Percentiles rank a stretch among this genome's conserved stretches.
Evolutionary conservation across 2,888 invertebrate species (phyloP).

Genomic region (Punctoribates punctum): DNA sequence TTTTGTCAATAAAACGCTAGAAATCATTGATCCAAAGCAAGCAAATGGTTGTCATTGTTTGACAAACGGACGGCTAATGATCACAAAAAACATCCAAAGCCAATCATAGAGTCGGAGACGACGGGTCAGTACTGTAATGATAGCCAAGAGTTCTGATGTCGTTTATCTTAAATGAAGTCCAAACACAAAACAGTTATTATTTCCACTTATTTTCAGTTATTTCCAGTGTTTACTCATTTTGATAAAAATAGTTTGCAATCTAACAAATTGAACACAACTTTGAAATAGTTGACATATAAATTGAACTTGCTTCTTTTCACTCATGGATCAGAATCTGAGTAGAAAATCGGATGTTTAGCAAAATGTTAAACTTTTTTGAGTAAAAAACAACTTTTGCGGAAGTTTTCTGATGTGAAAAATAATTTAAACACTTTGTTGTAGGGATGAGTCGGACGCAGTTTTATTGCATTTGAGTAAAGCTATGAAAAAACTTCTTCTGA

Average conservation of each 20-base stretch:
- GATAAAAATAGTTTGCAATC: too few relatives aligned
- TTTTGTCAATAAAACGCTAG: not conserved
- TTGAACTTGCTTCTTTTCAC: too few relatives aligned
- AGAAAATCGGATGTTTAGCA: not conserved
- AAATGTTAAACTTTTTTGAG: not conserved
- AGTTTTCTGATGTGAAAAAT: not conserved
- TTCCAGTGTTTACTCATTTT: too few relatives aligned
- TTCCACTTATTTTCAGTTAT: not conserved
- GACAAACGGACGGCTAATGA: slow-evolving; percentile 32
- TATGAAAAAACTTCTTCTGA: not conserved
- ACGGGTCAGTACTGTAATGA: slow-evolving; percentile 8
- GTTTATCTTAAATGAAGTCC: not conserved
- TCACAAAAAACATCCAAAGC: slow-evolving; percentile 23
- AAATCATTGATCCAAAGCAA: slow-evolving; percentile 32
- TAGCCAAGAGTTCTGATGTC: not conserved
- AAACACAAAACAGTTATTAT: not conserved
- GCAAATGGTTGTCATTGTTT: slow-evolving; percentile 34
- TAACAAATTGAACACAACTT: too few relatives aligned
- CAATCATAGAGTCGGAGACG: slow-evolving; percentile 3
- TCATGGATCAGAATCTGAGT: too few relatives aligned
- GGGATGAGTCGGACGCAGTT: not conserved
- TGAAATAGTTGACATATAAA: too few relatives aligned
- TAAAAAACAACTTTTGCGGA: slow-evolving; percentile 23
- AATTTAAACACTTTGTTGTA: slow-evolving; percentile 2
- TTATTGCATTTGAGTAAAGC: not conserved